These are phyloP conservation scores for Hypanus sabinus DNA, from an alignment of 2,113 vertebrate genomes.

Conservation along the genomic window DNA sequence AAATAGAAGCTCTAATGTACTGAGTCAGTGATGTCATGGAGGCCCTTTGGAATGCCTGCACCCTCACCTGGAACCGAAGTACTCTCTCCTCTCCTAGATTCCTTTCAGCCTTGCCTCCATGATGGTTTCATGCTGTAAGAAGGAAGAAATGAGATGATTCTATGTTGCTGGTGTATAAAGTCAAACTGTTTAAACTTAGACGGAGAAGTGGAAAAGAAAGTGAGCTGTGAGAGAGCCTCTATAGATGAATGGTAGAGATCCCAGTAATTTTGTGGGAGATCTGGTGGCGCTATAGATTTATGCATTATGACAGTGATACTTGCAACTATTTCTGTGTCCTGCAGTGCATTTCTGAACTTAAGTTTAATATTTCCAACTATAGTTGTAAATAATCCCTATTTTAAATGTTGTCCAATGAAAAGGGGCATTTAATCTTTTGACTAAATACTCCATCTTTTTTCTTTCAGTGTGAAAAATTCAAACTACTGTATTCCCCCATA, in stretches of 20 bases:
- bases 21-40: constrained; percentile 55
- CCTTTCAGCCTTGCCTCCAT: constrained; percentile 42
- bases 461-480: constrained; percentile 90
- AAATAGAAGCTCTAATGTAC: constrained; percentile 54
- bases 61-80: constrained; percentile 54
- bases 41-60: constrained; percentile 53
- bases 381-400: constrained; percentile 15
- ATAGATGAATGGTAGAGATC: constrained; percentile 54
- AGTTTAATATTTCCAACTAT: constrained; percentile 12
- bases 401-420: background rate
- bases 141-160: constrained; percentile 72
- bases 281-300: constrained; percentile 35
- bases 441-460: constrained; percentile 42
- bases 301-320: constrained; percentile 28
- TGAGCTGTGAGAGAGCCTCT: constrained; percentile 62
- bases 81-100: constrained; percentile 46
- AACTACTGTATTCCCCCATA: constrained; percentile 91
- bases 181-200: constrained; percentile 72
- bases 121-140: constrained; percentile 52
- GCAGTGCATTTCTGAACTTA: background rate
- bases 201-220: constrained; percentile 63
- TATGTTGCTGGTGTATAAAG: constrained; percentile 81
- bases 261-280: constrained; percentile 39
- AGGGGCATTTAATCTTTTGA: constrained; percentile 1
- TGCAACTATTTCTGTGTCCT: background rate